Percentiles rank a stretch among this genome's conserved stretches.
Evolutionary conservation across 2,888 invertebrate species (phyloP).

Genomic region (Lathronympha strigana): DNA sequence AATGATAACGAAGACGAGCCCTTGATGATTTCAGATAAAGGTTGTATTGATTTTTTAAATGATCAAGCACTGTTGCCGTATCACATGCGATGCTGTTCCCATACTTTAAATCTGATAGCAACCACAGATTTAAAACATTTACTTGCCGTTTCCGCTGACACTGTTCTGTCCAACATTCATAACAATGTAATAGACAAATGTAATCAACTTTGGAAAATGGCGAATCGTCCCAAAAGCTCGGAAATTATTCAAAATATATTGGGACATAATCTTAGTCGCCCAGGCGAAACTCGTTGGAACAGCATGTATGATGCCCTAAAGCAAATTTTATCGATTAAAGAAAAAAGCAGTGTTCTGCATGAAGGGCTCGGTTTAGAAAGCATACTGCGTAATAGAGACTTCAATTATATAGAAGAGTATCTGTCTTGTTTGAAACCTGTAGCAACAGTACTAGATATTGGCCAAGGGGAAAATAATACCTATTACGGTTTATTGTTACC

Average conservation of each 20-base stretch:
- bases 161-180: constrained; percentile 34
- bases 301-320: constrained; percentile 4
- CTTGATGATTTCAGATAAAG: constrained; percentile 9
- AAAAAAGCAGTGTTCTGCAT: constrained; percentile 10
- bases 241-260: constrained; percentile 41
- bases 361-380: constrained; percentile 4
- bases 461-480: neutral
- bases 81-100: constrained; percentile 40
- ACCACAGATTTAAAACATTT: constrained; percentile 39
- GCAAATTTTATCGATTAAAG: constrained; percentile 4
- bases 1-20: neutral
- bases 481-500: neutral
- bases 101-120: constrained; percentile 41
- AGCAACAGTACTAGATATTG: neutral
- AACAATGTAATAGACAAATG: constrained; percentile 39
- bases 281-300: constrained; percentile 38
- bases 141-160: constrained; percentile 32
- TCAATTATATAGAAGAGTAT: constrained; percentile 11
- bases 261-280: constrained; percentile 33
- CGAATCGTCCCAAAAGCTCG: constrained; percentile 37
- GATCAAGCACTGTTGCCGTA: neutral
- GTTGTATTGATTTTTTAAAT: constrained; percentile 2
- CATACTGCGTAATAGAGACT: constrained; percentile 4
- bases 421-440: constrained; percentile 1
- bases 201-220: constrained; percentile 42